These are phyloP conservation scores for Drosophila merina DNA, from an alignment of 2,888 invertebrate genomes.

Conservation along the genomic window DNA sequence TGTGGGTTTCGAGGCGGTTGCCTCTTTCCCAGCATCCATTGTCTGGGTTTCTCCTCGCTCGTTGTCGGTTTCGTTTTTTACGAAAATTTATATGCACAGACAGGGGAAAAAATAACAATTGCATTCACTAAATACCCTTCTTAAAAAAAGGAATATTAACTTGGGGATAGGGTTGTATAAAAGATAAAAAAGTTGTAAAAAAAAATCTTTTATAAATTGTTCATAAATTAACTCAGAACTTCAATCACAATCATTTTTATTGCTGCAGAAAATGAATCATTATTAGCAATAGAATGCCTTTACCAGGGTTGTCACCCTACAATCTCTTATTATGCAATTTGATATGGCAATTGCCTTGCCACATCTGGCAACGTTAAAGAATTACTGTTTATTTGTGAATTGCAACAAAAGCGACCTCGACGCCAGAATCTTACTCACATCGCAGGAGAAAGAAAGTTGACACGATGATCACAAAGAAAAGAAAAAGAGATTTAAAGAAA, in stretches of 20 bases:
- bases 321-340: conserved; percentile 23
- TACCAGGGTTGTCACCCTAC: conserved; percentile 29
- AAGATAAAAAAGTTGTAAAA: no score
- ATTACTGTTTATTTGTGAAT: conserved; percentile 32
- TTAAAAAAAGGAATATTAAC: neutral
- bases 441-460: conserved; percentile 55
- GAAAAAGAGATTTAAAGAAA: conserved; percentile 1
- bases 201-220: neutral
- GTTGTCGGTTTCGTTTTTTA: conserved; percentile 33
- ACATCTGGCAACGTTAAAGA: conserved; percentile 39
- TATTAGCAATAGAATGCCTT: conserved; percentile 10
- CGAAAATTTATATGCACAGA: conserved; percentile 26
- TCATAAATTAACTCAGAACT: neutral
- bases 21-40: conserved; percentile 46
- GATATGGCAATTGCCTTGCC: conserved; percentile 20
- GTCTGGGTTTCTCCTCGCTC: conserved; percentile 29
- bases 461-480: conserved; percentile 36
- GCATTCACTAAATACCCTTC: conserved; percentile 18
- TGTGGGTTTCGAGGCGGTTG: conserved; percentile 39
- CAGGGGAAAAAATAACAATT: conserved; percentile 18
- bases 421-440: conserved; percentile 18
- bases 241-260: neutral
- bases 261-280: conserved; percentile 1
- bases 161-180: neutral
- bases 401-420: conserved; percentile 25